Evolutionary conservation across 92 coral and sea anemone species (phyloP), one percentile per base, ranked within the genome.

Genomic region (Palythoa caribaeorum): DNA sequence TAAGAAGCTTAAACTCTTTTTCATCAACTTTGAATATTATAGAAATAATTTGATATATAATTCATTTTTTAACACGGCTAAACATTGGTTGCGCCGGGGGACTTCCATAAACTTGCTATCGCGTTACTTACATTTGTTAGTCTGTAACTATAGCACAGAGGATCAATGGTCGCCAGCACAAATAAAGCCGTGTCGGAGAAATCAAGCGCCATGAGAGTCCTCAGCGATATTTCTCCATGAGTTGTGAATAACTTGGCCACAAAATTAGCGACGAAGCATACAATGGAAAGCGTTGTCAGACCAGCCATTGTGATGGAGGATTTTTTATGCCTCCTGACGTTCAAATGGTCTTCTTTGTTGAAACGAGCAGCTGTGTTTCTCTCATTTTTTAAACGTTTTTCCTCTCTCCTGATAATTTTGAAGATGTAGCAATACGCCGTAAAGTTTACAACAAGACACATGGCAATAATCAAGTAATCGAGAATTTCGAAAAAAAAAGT

Each of bases 131-230:
- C 74, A 28, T 81, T 66, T 13, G 13, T 66, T 40, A 81, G 59
- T 16, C 86, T 81, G 75, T 81, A 81, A 50, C 86, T 81, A 14
- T 81, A 81, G 74, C 86, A 81, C 47, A 81, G 75, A 0, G 86
- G 86, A 40, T 81, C 66, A 20, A 81, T 81, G 15, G 86, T 81
- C 8, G 86, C 86, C 86, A 81, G 76, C 14, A 81, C 76, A 81
- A 81, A 81, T 3, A 81, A 47, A 68, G 86, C 86, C 47, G 86
- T 81, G 86, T 81, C 86, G 10, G 86, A 81, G 66, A 81, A 65
- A 47, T 81, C 86, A 50, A 81, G 86, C 28, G 86, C 86, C 20
- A 81, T 68, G 38, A 81, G 76, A 14, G 86, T 81, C 39, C 1
- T 20, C 9, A 81, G 75, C 2, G 86, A 81, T 28, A 81, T 12